phyloP scores from a whole-genome alignment of 2,113 vertebrate genomes.

The Acanthochromis polyacanthus region DNA sequence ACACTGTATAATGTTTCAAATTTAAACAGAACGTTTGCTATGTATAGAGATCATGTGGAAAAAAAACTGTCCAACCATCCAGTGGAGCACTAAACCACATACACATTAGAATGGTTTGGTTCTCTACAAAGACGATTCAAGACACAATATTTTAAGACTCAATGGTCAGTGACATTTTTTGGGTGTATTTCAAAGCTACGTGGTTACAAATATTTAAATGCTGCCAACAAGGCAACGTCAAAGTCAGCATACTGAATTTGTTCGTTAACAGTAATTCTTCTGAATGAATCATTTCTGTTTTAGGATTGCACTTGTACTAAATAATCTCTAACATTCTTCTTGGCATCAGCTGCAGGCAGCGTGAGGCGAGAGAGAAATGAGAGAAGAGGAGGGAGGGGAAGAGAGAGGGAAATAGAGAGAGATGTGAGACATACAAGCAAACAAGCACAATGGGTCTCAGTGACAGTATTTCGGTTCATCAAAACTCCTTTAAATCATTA shows the following conservation, averaged over 20 bases:
- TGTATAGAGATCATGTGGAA: not conserved
- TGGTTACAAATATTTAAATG: conserved; percentile 7
- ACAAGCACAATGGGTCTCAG: conserved; percentile 16
- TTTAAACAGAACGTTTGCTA: not conserved
- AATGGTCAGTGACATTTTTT: not conserved
- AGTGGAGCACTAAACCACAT: not conserved
- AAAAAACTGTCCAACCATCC: not conserved
- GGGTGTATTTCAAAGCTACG: not conserved
- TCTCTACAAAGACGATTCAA: not conserved
- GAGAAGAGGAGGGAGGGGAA: not conserved
- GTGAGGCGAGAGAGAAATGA: conserved; percentile 25
- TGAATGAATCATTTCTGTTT: conserved; percentile 66
- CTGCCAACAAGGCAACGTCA: conserved; percentile 4
- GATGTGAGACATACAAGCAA: conserved; percentile 15
- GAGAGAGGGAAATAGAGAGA: not conserved
- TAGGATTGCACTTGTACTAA: conserved; percentile 46
- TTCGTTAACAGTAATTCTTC: conserved; percentile 58
- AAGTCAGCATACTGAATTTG: conserved; percentile 69
- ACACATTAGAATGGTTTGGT: not conserved
- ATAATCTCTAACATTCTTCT: conserved; percentile 54
- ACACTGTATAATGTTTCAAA: not conserved
- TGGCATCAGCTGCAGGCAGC: conserved; percentile 56
- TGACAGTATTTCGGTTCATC: conserved; percentile 10
- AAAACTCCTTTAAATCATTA: conserved; percentile 4
- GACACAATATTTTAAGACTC: not conserved